Evolutionary conservation across 2,888 invertebrate species (phyloP).

Genomic region (Fragum sueziense): DNA sequence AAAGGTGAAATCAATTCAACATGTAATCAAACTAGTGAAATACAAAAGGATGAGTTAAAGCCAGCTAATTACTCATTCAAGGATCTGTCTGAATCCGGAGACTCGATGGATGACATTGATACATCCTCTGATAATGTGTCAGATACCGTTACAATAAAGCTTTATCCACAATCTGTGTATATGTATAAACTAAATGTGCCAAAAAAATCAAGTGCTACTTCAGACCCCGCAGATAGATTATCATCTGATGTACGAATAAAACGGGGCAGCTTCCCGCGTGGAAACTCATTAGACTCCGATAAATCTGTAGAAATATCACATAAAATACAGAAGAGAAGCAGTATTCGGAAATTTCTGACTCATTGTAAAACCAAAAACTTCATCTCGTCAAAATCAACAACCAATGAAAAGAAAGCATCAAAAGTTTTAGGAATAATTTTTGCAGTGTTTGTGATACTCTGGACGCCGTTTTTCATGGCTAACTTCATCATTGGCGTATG

Average conservation of each 20-base stretch:
- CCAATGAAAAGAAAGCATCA: constrained; percentile 81
- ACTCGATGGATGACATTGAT: constrained; percentile 58
- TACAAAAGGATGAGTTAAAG: constrained; percentile 30
- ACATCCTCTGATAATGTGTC: constrained; percentile 63
- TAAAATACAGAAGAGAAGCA: constrained; percentile 43
- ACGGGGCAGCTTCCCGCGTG: constrained; percentile 27
- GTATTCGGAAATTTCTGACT: constrained; percentile 53
- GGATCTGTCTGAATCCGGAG: constrained; percentile 57
- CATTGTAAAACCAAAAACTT: constrained; percentile 54
- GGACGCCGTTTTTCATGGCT: constrained; percentile 81
- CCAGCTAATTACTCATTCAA: not conserved
- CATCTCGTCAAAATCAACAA: constrained; percentile 73
- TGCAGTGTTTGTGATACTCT: constrained; percentile 80
- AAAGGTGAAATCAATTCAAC: constrained; percentile 4
- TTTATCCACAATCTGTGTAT: constrained; percentile 63
- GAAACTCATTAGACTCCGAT: constrained; percentile 45
- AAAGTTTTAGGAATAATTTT: constrained; percentile 82
- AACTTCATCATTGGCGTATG: constrained; percentile 79
- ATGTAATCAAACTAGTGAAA: constrained; percentile 2
- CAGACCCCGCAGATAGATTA: constrained; percentile 6
- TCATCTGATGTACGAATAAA: constrained; percentile 20
- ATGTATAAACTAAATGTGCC: constrained; percentile 63
- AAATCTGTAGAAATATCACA: constrained; percentile 29
- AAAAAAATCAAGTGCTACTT: constrained; percentile 15
- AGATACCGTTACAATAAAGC: constrained; percentile 66